phyloP scores from a whole-genome alignment of 1,140 invertebrate species.

The Meteorus sp. region DNA sequence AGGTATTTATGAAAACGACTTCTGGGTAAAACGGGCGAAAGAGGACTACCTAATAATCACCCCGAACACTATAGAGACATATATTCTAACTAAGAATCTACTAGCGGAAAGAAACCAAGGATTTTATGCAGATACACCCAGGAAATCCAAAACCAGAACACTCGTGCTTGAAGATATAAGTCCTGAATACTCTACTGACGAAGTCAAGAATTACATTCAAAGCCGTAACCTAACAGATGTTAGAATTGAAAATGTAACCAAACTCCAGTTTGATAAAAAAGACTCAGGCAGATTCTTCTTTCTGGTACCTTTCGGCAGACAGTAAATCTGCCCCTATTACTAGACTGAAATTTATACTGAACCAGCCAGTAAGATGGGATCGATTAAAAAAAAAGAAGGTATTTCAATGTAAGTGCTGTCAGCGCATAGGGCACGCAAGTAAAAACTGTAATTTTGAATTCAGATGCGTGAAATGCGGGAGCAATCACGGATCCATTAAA shows the following conservation, averaged over 20 bases:
- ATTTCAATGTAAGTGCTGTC: conserved; percentile 30
- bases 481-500: neutral
- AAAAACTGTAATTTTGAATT: conserved; percentile 19
- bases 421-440: conserved; percentile 27
- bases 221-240: neutral
- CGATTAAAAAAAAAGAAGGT: conserved; percentile 2
- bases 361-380: conserved; percentile 24
- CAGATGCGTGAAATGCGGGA: conserved; percentile 28
- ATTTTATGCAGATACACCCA: conserved; percentile 11
- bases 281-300: neutral
- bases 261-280: neutral
- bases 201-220: conserved; percentile 2
- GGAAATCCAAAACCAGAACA: neutral
- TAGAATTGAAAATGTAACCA: neutral
- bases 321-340: neutral
- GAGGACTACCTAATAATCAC: too few relatives aligned
- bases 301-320: neutral
- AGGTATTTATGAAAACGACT: too few relatives aligned
- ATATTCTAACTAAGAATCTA: neutral
- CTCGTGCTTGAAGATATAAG: conserved; percentile 3
- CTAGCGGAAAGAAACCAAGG: neutral
- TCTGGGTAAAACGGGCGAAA: too few relatives aligned
- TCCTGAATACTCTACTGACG: neutral
- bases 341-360: neutral
- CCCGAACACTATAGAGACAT: too few relatives aligned